phyloP scores from a whole-genome alignment of 2,113 vertebrate genomes.

The Tricholaema leucomelas region DNA sequence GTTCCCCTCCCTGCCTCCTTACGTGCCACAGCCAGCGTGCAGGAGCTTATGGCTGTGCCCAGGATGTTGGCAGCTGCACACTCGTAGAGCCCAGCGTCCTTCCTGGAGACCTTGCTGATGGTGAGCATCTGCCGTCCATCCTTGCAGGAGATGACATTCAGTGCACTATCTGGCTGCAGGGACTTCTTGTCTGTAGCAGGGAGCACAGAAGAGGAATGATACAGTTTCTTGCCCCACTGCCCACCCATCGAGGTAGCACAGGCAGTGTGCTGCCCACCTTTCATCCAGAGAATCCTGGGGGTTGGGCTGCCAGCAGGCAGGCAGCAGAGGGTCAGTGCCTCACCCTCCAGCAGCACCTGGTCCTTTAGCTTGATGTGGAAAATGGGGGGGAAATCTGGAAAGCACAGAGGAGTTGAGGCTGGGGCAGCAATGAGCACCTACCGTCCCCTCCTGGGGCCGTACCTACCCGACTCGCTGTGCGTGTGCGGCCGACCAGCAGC shows the following conservation, averaged over 20 bases:
- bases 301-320: conserved; percentile 92
- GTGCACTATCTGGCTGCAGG: conserved; percentile 79
- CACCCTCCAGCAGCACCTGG: conserved; percentile 93
- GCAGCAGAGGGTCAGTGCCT: conserved; percentile 93
- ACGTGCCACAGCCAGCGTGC: conserved; percentile 92
- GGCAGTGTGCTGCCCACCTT: conserved; percentile 77
- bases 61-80: conserved; percentile 89
- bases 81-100: conserved; percentile 92
- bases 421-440: neutral
- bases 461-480: conserved; percentile 87
- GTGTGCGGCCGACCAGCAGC: conserved; percentile 77
- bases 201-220: neutral
- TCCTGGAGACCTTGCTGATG: conserved; percentile 87
- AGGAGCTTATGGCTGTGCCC: conserved; percentile 89
- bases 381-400: conserved; percentile 91
- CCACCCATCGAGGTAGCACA: neutral
- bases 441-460: fast-evolving
- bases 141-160: conserved; percentile 89
- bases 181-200: conserved; percentile 85
- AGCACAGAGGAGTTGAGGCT: neutral
- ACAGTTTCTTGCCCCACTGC: fast-evolving
- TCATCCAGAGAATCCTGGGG: conserved; percentile 90
- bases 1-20: conserved; percentile 59
- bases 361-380: conserved; percentile 98
- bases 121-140: conserved; percentile 94